Evolutionary conservation across 2,113 vertebrate species (phyloP).

Genomic region (Dermatemys mawii): DNA sequence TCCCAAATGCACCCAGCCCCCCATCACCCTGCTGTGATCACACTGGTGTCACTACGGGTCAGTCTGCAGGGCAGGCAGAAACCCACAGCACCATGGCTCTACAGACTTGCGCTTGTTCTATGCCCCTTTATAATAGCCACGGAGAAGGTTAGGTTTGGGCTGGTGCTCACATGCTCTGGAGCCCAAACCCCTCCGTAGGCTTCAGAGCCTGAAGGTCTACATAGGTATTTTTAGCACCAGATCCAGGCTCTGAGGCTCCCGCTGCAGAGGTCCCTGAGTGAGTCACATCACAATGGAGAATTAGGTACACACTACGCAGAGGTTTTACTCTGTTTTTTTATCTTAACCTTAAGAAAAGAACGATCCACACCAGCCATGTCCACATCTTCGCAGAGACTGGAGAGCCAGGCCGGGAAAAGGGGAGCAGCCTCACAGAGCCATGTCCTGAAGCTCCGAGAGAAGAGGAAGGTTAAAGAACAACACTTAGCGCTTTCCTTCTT

Average conservation of each 20-base stretch:
- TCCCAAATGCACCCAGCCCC: neutral
- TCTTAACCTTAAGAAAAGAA: neutral
- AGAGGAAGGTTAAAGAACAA: neutral
- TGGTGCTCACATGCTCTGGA: no score
- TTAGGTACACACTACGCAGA: neutral
- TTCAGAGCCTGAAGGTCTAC: neutral
- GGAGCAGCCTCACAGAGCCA: neutral
- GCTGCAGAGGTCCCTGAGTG: neutral
- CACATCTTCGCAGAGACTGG: neutral
- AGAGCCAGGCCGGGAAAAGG: neutral
- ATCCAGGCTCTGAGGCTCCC: neutral
- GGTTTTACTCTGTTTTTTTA: neutral
- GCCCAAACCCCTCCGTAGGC: no score
- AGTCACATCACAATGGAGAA: neutral
- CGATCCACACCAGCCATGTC: rapidly evolving
- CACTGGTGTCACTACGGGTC: neutral
- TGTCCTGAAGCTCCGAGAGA: neutral
- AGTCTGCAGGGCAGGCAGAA: no score
- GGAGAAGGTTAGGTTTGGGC: neutral
- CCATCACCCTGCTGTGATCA: neutral
- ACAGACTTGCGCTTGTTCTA: neutral
- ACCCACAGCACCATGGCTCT: neutral
- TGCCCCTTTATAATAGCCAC: neutral
- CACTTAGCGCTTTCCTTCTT: neutral
- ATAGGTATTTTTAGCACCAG: neutral